A percentile compares a stretch with the other conserved stretches of the same genome.
Conservation (phyloP, 2,113 vertebrate species). For the Colistium nudipinnis region DNA sequence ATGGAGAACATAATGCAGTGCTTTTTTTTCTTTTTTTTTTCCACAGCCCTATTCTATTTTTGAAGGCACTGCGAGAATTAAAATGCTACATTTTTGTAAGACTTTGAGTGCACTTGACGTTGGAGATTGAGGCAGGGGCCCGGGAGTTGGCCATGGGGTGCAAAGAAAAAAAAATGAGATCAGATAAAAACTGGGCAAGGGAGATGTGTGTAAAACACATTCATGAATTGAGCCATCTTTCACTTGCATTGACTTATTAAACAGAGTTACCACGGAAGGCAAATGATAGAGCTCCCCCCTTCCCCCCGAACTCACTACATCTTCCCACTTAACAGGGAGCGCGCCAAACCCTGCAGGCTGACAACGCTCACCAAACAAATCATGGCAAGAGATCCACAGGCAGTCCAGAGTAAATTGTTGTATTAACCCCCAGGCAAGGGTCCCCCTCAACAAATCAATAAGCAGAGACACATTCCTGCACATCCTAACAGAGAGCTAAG, state of each 20-base stretch:
- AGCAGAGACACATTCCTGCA: conserved; percentile 69
- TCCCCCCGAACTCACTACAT: conserved; percentile 73
- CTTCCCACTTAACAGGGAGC: conserved; percentile 72
- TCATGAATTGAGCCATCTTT: conserved; percentile 63
- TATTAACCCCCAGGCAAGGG: conserved; percentile 79
- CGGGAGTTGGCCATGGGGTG: conserved; percentile 27
- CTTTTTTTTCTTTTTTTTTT: conserved; percentile 15
- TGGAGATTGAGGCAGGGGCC: conserved; percentile 26
- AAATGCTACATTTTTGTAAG: not conserved
- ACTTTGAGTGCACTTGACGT: conserved; percentile 15
- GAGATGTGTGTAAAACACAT: conserved; percentile 57
- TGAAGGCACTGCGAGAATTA: not conserved
- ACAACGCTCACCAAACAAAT: conserved; percentile 78
- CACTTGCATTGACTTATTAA: conserved; percentile 72
- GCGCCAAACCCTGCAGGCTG: conserved; percentile 72
- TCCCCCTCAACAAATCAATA: conserved; percentile 77
- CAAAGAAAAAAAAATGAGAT: not conserved
- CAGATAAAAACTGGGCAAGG: conserved; percentile 52
- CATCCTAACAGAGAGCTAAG: conserved; percentile 66
- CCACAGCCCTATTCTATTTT: not conserved
- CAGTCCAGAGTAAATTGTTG: conserved; percentile 80
- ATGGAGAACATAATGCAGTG: conserved; percentile 3
- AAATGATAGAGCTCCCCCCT: conserved; percentile 72
- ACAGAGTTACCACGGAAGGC: conserved; percentile 62
- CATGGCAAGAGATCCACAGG: conserved; percentile 80